A percentile compares a stretch with the other conserved stretches of the same genome.
These are phyloP conservation scores for Cyclophora albipunctata DNA, from an alignment of 2,888 invertebrate species.

Conservation along the genomic window DNA sequence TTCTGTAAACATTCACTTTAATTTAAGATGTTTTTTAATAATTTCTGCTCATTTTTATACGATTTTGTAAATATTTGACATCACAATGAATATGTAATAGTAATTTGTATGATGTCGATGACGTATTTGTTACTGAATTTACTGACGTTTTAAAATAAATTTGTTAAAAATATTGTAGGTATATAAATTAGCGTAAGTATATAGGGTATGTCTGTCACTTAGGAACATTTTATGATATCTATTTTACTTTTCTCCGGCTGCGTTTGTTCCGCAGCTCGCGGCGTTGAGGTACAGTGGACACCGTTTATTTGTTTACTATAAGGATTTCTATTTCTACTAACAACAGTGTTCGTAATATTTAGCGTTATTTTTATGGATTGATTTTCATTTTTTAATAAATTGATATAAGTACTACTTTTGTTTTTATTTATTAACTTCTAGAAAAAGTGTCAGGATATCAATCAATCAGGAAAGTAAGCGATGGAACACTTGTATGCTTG, in stretches of 20 bases:
- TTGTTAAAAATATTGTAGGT: conserved; percentile 42
- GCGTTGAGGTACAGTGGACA: too few species aligned
- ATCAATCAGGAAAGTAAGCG: too few species aligned
- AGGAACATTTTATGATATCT: conserved; percentile 32
- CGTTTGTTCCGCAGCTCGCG: conserved; percentile 19
- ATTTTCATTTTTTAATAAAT: conserved; percentile 69
- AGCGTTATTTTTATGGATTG: conserved; percentile 65
- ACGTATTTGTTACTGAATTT: conserved; percentile 52
- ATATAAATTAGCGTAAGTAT: conserved; percentile 35
- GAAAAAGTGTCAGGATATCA: too few species aligned
- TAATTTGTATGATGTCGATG: conserved; percentile 25
- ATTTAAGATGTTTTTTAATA: conserved; percentile 10
- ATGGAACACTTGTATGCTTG: too few species aligned
- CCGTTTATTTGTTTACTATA: conserved; percentile 30
- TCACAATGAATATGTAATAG: conserved; percentile 45
- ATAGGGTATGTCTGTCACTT: conserved; percentile 36
- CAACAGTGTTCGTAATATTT: conserved; percentile 45
- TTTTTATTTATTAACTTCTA: conserved; percentile 13
- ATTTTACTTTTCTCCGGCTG: conserved; percentile 29
- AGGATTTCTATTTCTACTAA: conserved; percentile 46
- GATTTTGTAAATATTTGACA: conserved; percentile 58
- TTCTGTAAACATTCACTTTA: conserved; percentile 2
- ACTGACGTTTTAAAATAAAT: conserved; percentile 52
- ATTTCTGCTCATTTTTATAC: conserved; percentile 27
- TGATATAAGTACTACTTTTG: conserved; percentile 36